phyloP scores from a whole-genome alignment of 2,113 vertebrate species.

The Camelus bactrianus region DNA sequence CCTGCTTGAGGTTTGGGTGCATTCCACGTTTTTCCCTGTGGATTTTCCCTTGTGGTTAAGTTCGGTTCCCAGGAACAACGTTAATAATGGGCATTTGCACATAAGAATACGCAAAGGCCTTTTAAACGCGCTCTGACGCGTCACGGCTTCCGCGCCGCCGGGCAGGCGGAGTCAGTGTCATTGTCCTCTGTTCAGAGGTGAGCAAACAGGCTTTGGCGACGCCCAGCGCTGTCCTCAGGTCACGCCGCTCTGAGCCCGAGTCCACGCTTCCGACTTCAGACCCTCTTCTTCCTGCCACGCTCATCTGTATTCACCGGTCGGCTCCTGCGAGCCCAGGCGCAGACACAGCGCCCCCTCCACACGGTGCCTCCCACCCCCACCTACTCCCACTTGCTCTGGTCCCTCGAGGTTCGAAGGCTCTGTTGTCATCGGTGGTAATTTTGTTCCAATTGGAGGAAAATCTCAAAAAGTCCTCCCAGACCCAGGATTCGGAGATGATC shows the following conservation, averaged over 20 bases:
- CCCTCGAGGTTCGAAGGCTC: neutral
- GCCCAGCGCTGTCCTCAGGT: neutral
- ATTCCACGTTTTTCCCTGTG: neutral
- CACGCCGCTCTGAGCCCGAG: neutral
- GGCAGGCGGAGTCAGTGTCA: neutral
- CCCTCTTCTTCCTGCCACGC: neutral
- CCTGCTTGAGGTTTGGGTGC: neutral
- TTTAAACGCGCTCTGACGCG: neutral
- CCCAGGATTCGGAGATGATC: neutral
- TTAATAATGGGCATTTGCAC: slow-evolving; percentile 6
- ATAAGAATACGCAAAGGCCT: neutral
- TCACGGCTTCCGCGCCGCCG: neutral
- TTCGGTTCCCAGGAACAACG: neutral
- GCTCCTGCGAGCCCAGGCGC: neutral
- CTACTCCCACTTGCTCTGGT: neutral
- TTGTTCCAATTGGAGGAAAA: slow-evolving; percentile 33
- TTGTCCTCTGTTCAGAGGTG: neutral
- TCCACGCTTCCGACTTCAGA: neutral
- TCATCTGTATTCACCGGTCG: neutral
- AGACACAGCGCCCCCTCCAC: neutral
- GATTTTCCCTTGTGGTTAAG: neutral
- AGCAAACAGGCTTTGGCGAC: neutral
- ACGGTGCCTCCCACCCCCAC: neutral
- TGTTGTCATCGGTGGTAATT: slow-evolving; percentile 6
- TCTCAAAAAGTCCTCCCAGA: slow-evolving; percentile 22